Evolutionary conservation across 1,140 invertebrate species (phyloP).

Genomic region (Pomacea maculata): DNA sequence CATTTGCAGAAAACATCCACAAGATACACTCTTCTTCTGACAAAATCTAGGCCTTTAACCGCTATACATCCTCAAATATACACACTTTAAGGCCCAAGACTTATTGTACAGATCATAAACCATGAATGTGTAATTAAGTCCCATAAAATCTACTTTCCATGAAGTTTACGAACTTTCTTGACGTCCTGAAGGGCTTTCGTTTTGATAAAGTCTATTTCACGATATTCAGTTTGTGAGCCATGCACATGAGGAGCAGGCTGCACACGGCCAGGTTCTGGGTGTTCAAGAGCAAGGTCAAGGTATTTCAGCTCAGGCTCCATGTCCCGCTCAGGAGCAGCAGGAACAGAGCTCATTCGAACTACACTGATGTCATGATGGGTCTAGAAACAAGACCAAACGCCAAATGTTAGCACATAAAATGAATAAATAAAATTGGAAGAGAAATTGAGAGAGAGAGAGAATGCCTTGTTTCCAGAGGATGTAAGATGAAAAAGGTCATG

Average conservation of each 20-base stretch:
- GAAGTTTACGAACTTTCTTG: conserved; percentile 12
- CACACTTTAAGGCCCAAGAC: no score
- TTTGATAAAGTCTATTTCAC: conserved; percentile 55
- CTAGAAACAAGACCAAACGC: conserved; percentile 15
- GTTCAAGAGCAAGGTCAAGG: conserved; percentile 43
- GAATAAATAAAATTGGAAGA: background rate
- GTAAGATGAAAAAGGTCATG: background rate
- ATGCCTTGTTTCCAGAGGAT: background rate
- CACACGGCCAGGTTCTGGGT: conserved; percentile 13
- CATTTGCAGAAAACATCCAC: no score
- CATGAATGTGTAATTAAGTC: no score
- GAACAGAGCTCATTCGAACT: conserved; percentile 31
- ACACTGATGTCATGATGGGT: conserved; percentile 28
- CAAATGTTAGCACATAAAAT: conserved; percentile 13
- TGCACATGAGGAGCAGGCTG: conserved; percentile 17
- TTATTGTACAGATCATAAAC: no score
- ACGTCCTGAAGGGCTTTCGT: conserved; percentile 46
- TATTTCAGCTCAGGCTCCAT: conserved; percentile 45
- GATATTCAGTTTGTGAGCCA: conserved; percentile 45
- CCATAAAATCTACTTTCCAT: no score
- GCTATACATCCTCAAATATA: no score
- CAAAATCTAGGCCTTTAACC: no score
- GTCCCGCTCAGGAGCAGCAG: conserved; percentile 26
- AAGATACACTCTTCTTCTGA: no score
- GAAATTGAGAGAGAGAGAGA: background rate